Base-by-base conservation (phyloP, 2,797 vertebrate species). In the Sandelia bainsii region DNA sequence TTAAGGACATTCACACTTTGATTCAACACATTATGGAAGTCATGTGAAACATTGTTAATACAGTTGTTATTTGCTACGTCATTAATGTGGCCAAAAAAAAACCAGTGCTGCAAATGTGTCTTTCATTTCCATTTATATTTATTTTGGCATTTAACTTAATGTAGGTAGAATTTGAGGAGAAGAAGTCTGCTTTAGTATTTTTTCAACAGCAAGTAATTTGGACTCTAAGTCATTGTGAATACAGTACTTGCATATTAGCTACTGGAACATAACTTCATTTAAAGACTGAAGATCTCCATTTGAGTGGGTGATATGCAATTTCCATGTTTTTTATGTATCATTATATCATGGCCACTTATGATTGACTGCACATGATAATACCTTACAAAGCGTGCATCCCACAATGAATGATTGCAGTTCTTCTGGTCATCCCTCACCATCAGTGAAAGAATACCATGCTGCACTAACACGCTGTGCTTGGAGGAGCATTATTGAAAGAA, bases 1-100 rank as follows among this genome's bases (percentile, higher is more conserved):
- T 42, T 62, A 64, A n/a, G 49, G 45, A 39, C 65, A 64, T 62
- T 40, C 58, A 62, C 40, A 27, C 46, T 58, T 64, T 64, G 62
- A 72, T 71, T 64, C 23, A 63, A 49, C 34, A 37, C 39, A 53
- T 62, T 14, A 64, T 62, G 49, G 29, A 48, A 48, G 44, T 69
- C 13, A 37, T 37, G 3, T 29, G 27, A 1, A 4, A 29, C 3
- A 29, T 29, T 29, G 27, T 29, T 29, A 29, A 29, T 29, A 29
- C 27, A 29, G 27, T 61, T 14, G 7, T 53, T 46, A 76, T 77
- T 77, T 69, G 29, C 32, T 69, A 40, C 39, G 14, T 3, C 52
- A 23, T 62, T 63, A 32, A 69, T 34, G 59, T 5, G 13, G 23
- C 50, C 46, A 25, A 52, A 64, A 63, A 60, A n/a, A 39, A n/a